phyloP scores from a whole-genome alignment of 2,113 vertebrate species.

The Maccullochella peelii region DNA sequence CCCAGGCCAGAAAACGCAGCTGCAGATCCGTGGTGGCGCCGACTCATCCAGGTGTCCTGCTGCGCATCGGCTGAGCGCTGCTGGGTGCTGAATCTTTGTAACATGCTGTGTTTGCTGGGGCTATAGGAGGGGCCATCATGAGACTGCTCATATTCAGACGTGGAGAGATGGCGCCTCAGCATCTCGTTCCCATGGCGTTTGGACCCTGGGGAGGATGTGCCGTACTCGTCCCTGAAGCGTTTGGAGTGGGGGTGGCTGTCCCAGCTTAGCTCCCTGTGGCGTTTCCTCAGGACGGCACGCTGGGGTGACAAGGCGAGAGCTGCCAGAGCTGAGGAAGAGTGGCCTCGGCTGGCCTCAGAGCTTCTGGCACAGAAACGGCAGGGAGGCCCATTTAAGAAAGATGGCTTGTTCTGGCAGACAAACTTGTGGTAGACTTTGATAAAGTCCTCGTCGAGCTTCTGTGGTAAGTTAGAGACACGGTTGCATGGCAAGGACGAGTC shows the following conservation, averaged over 20 bases:
- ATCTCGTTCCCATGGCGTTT: constrained; percentile 37
- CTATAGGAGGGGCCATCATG: constrained; percentile 9
- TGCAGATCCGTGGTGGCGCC: background rate
- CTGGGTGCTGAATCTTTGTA: constrained; percentile 27
- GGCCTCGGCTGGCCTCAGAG: constrained; percentile 12
- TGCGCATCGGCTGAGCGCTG: constrained; percentile 14
- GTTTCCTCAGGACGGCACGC: constrained; percentile 72
- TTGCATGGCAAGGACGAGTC: constrained; percentile 24
- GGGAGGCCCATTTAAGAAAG: constrained; percentile 5
- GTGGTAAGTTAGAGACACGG: background rate
- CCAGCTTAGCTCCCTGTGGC: constrained; percentile 58
- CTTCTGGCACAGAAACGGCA: constrained; percentile 66
- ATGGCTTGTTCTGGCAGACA: constrained; percentile 68
- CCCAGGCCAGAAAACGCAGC: background rate
- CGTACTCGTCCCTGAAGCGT: constrained; percentile 59
- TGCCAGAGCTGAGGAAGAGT: constrained; percentile 58
- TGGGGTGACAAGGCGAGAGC: constrained; percentile 82
- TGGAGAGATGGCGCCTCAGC: constrained; percentile 9
- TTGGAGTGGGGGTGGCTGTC: constrained; percentile 65
- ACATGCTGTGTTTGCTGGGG: constrained; percentile 29
- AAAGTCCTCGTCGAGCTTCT: constrained; percentile 75
- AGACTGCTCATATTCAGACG: background rate
- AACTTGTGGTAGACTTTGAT: constrained; percentile 79
- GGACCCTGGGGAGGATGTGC: constrained; percentile 60
- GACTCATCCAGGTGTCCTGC: constrained; percentile 25